Evolutionary conservation across 2,888 invertebrate species (phyloP).

Genomic region (Amphipyra tragopoginis): DNA sequence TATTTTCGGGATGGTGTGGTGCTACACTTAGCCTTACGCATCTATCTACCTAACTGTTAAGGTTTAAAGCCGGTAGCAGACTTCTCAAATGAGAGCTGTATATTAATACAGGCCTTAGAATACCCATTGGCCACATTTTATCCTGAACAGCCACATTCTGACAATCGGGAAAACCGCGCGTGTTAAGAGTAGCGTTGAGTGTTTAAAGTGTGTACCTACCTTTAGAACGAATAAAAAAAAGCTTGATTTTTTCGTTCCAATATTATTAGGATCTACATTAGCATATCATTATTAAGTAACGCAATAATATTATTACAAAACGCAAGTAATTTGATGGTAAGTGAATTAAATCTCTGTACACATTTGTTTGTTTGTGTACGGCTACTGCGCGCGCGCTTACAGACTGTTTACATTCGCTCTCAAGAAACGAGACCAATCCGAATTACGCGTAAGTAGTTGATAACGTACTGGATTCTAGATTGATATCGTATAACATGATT

Average conservation of each 20-base stretch:
- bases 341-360: slow-evolving; percentile 43
- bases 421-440: slow-evolving; percentile 8
- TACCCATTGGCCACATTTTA: no score
- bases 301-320: slow-evolving; percentile 20
- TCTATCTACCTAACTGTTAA: no score
- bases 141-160: no score
- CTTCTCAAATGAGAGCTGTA: no score
- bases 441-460: neutral
- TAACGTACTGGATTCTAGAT: neutral
- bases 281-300: slow-evolving; percentile 2
- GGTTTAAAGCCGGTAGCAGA: no score
- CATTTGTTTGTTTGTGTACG: slow-evolving; percentile 36
- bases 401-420: slow-evolving; percentile 18
- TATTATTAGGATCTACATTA: neutral
- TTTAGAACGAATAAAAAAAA: no score
- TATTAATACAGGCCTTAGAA: no score
- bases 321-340: slow-evolving; percentile 34
- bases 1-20: no score
- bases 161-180: no score
- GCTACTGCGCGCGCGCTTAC: slow-evolving; percentile 32
- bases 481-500: neutral
- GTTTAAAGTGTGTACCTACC: no score
- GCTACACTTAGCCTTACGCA: no score
- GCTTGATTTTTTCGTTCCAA: neutral
- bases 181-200: no score